These are phyloP conservation scores for Diachasma alloeum DNA, from an alignment of 1,140 invertebrate genomes.

Conservation along the genomic window DNA sequence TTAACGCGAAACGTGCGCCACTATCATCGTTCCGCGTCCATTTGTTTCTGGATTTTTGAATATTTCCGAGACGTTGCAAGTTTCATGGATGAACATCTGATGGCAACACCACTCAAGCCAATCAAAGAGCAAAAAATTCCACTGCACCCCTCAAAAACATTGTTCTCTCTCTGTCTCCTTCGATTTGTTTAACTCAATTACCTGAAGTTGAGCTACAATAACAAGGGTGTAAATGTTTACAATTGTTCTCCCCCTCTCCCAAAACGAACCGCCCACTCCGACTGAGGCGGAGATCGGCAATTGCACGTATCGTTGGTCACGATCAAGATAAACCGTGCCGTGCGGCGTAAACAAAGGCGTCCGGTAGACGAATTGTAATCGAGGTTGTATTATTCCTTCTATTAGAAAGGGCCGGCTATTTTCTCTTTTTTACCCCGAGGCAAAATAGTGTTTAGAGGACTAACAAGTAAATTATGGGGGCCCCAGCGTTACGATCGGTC, in stretches of 20 bases:
- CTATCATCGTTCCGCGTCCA: no score
- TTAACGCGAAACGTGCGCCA: no score
- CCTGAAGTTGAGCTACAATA: neutral
- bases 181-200: neutral
- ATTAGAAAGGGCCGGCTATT: constrained; percentile 19
- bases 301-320: constrained; percentile 41
- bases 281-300: constrained; percentile 33
- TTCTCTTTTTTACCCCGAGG: neutral
- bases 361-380: constrained; percentile 38
- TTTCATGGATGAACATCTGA: no score
- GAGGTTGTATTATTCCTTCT: constrained; percentile 7
- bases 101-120: no score
- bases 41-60: no score
- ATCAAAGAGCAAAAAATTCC: neutral
- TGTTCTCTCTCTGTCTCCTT: neutral
- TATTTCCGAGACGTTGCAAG: no score
- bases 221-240: constrained; percentile 9
- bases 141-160: neutral
- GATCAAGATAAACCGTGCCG: constrained; percentile 40
- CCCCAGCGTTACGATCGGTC: constrained; percentile 14
- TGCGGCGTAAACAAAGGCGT: constrained; percentile 19
- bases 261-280: constrained; percentile 12
- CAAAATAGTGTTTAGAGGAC: constrained; percentile 15
- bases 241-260: neutral
- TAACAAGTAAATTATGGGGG: constrained; percentile 59